Conservation (phyloP, 2,797 vertebrate species). For the Ctenopoma kingsleyae region DNA sequence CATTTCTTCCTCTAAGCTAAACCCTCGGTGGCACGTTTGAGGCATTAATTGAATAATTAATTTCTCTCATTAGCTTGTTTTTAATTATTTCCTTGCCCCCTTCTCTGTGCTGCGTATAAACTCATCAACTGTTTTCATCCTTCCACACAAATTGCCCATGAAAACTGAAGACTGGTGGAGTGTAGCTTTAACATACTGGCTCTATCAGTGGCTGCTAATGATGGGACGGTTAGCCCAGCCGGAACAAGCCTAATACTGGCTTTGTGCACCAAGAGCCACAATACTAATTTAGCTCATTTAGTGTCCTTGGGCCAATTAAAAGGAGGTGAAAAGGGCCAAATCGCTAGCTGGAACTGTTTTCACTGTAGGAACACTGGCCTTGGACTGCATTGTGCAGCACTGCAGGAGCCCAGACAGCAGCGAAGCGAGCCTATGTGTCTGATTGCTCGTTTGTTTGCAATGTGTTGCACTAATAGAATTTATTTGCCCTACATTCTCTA, state of each 20-base stretch:
- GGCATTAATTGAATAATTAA: slow-evolving; percentile 85
- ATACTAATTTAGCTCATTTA: slow-evolving; percentile 81
- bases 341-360: slow-evolving; percentile 63
- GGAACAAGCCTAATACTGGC: slow-evolving; percentile 75
- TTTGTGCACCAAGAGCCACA: slow-evolving; percentile 72
- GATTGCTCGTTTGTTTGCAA: slow-evolving; percentile 79
- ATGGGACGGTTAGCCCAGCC: slow-evolving; percentile 73
- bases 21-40: slow-evolving; percentile 69
- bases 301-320: slow-evolving; percentile 81
- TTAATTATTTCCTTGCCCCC: slow-evolving; percentile 80
- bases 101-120: slow-evolving; percentile 63
- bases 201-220: slow-evolving; percentile 77
- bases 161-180: slow-evolving; percentile 66
- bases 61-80: slow-evolving; percentile 85
- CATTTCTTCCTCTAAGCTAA: slow-evolving; percentile 68
- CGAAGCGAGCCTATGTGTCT: slow-evolving; percentile 52
- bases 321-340: slow-evolving; percentile 67
- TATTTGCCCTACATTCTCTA: slow-evolving; percentile 77
- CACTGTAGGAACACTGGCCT: slow-evolving; percentile 44
- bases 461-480: slow-evolving; percentile 79
- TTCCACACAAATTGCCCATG: slow-evolving; percentile 78
- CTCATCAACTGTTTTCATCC: slow-evolving; percentile 78
- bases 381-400: slow-evolving; percentile 34
- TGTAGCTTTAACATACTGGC: slow-evolving; percentile 57
- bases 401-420: slow-evolving; percentile 45